A percentile compares a stretch with the other conserved stretches of the same genome.
These are phyloP conservation scores for Philaenus spumarius DNA, from an alignment of 1,140 invertebrate species.

Conservation along the genomic window DNA sequence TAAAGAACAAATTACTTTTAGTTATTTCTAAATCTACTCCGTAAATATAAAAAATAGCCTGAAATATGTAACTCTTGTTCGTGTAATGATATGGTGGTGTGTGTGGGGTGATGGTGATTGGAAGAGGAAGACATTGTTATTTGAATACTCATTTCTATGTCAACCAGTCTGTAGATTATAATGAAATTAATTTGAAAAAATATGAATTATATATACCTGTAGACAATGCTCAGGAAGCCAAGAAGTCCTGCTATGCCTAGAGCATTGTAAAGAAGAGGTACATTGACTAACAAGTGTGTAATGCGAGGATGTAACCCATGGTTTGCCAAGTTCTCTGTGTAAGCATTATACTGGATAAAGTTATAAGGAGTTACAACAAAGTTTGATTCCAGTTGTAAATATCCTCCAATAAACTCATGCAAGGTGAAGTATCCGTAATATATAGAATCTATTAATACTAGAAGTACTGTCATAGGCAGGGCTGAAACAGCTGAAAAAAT, in stretches of 20 bases:
- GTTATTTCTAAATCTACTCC: too few species aligned
- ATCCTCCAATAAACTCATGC: slow-evolving; percentile 60
- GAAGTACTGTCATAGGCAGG: slow-evolving; percentile 53
- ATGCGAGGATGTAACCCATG: slow-evolving; percentile 84
- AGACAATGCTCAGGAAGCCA: slow-evolving; percentile 49
- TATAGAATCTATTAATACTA: slow-evolving; percentile 69
- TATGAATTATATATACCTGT: too few species aligned
- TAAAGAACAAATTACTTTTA: too few species aligned
- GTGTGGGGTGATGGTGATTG: too few species aligned
- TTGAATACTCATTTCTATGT: too few species aligned
- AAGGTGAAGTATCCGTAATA: slow-evolving; percentile 73
- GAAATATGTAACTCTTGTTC: too few species aligned
- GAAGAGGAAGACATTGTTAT: too few species aligned
- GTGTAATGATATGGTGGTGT: too few species aligned
- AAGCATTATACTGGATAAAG: slow-evolving; percentile 80
- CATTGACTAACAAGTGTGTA: slow-evolving; percentile 74
- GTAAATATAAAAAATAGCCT: too few species aligned
- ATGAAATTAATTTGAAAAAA: too few species aligned
- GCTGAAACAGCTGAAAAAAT: slow-evolving; percentile 44
- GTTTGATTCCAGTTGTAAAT: slow-evolving; percentile 56
- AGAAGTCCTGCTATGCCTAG: slow-evolving; percentile 57
- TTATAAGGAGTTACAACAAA: slow-evolving; percentile 87
- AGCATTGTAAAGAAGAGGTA: slow-evolving; percentile 78
- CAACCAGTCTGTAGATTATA: too few species aligned
- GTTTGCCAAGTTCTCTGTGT: slow-evolving; percentile 63